These are phyloP conservation scores for Sigmodon hispidus DNA, from an alignment of 2,113 vertebrate genomes.

Conservation along the genomic window DNA sequence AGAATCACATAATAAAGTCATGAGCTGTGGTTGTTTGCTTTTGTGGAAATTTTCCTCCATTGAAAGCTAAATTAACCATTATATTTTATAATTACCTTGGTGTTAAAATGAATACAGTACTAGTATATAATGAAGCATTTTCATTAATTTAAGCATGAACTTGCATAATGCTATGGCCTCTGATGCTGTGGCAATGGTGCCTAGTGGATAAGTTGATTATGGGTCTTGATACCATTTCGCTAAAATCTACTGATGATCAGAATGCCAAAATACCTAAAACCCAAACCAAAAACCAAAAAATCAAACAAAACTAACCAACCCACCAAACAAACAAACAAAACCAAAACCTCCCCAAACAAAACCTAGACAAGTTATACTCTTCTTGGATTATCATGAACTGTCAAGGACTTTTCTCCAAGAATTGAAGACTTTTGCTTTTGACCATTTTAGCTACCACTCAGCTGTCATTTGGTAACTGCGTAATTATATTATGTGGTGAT, in stretches of 20 bases:
- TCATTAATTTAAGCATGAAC: neutral
- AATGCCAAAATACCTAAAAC: neutral
- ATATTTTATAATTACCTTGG: neutral
- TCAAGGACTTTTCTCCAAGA: conserved; percentile 23
- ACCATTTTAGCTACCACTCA: conserved; percentile 57
- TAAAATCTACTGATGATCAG: conserved; percentile 3
- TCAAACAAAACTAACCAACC: no score
- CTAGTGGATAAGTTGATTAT: neutral
- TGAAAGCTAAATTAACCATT: neutral
- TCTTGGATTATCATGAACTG: neutral
- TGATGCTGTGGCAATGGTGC: neutral
- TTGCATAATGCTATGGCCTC: neutral
- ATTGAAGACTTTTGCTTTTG: conserved; percentile 50
- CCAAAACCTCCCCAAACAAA: neutral
- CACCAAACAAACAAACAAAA: neutral
- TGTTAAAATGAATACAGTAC: neutral
- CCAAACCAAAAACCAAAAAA: neutral
- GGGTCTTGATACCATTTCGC: neutral
- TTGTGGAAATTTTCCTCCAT: neutral
- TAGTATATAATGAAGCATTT: neutral
- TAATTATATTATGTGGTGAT: conserved; percentile 73
- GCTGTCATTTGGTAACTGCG: conserved; percentile 64
- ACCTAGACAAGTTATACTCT: neutral
- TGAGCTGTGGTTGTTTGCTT: neutral
- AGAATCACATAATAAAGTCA: neutral